Conservation (phyloP, 1,140 invertebrate genomes). For the Penaeus vannamei region DNA sequence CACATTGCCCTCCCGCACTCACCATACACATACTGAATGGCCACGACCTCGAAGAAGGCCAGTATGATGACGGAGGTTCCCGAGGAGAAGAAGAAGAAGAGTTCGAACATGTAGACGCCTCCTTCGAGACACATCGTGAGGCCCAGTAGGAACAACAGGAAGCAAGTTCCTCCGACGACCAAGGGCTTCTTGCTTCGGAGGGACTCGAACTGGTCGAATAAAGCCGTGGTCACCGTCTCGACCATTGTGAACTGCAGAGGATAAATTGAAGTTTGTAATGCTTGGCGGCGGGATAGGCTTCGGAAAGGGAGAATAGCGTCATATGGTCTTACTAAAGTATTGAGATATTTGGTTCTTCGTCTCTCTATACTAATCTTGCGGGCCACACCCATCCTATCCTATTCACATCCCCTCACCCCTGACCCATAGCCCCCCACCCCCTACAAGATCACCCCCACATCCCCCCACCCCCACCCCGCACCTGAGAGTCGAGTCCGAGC, state of each 20-base stretch:
- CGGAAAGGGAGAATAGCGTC: background rate
- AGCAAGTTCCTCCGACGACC: conserved; percentile 79
- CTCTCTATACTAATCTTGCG: too few species aligned
- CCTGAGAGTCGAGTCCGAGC: conserved; percentile 69
- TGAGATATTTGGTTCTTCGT: conserved; percentile 85
- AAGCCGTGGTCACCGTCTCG: conserved; percentile 86
- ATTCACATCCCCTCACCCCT: too few species aligned
- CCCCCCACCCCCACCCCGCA: background rate
- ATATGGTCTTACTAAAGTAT: conserved; percentile 32
- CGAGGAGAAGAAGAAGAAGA: conserved; percentile 94
- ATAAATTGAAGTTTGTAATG: background rate
- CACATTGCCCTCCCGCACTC: conserved; percentile 7
- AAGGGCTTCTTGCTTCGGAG: conserved; percentile 75
- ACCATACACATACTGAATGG: conserved; percentile 51
- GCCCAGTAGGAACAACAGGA: conserved; percentile 84
- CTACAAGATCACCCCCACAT: too few species aligned
- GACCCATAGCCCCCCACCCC: too few species aligned
- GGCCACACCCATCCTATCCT: too few species aligned
- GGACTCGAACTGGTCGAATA: conserved; percentile 82
- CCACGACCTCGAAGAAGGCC: conserved; percentile 80
- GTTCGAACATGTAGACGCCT: conserved; percentile 95
- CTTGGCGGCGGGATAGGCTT: conserved; percentile 8
- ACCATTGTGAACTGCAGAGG: conserved; percentile 80
- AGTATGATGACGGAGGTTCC: conserved; percentile 96
- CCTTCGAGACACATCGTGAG: conserved; percentile 77